Evolutionary conservation across 2,888 invertebrate species (phyloP), one percentile per base, ranked within the genome.

Genomic region (Aleiodes leptofemur): DNA sequence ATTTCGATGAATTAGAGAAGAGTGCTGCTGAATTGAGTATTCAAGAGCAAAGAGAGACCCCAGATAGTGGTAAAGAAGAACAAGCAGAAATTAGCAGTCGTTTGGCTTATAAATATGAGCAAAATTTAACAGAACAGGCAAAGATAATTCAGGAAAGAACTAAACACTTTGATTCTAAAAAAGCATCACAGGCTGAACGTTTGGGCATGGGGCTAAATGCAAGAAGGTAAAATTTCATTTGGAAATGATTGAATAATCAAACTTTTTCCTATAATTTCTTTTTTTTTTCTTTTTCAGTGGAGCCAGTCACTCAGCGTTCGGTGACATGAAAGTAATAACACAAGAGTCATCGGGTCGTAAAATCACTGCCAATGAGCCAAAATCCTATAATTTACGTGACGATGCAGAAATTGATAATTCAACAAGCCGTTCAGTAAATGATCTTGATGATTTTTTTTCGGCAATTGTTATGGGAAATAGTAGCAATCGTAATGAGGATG

Each of bases 1-100:
- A 98, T 90, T 99, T 99, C 89, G 96, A 96, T 16, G 98, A 98
- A 86, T 94, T 99, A 77, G 98, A 99, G 90, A 94, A 95, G 80
- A 95, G 96, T 85, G 98, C 98, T 6, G 94, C 95, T 84, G 92
- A 96, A 90, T 94, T 95, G 3, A 96, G 78, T 23, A 64, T 82
- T 80, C 78, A 83, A 76, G 90, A 90, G 59, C 55, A 73, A 31
- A 90, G 90, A 76, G 91, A 91, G 74, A 69, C 55, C n/a, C 86
- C 85, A 0, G 82, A 90, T 68, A 90, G 91, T 61, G 90, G 90
- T 51, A 92, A 93, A 86, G 94, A 94, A 84, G 94, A 96, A 84
- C 93, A 94, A 78, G 94, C 94, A 82, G 90, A 91, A 51, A 91
- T 94, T 83, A 93, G 94, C 5, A 93, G 94, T 79, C 90, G 92